Evolutionary conservation across 23 tunicate genomes (phyloP).

Genomic region (Ciona savignyi): DNA sequence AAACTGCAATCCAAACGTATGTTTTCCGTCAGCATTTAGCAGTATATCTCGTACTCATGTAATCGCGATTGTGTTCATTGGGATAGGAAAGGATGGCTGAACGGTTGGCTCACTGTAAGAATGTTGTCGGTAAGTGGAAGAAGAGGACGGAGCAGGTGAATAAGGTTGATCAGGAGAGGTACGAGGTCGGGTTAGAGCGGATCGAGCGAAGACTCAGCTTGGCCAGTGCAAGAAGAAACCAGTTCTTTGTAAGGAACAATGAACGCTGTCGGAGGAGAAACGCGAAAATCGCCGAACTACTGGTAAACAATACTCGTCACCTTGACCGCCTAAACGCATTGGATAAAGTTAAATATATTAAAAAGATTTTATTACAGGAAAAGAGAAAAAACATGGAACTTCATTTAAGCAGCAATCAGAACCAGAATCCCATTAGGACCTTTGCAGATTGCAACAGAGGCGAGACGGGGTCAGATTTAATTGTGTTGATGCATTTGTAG

Average conservation of each 20-base stretch:
- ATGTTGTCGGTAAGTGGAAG: conserved; percentile 14
- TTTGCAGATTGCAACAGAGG: neutral
- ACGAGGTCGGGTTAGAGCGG: conserved; percentile 2
- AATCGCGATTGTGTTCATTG: too few relatives aligned
- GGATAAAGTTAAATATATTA: too few relatives aligned
- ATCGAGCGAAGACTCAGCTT: conserved; percentile 5
- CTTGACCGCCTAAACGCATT: too few relatives aligned
- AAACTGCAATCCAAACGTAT: too few relatives aligned
- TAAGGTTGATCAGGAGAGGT: conserved; percentile 12
- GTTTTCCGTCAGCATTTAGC: too few relatives aligned
- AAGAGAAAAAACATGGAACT: neutral
- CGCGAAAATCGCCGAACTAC: conserved; percentile 15
- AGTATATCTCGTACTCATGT: too few relatives aligned
- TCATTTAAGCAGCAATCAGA: neutral
- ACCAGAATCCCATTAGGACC: neutral
- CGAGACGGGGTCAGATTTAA: neutral
- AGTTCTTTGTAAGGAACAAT: conserved; percentile 4
- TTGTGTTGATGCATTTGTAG: too few relatives aligned
- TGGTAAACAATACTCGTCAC: too few relatives aligned
- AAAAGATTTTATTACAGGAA: too few relatives aligned
- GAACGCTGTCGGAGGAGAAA: conserved; percentile 17
- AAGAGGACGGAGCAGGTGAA: conserved; percentile 5
- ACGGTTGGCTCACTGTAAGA: conserved; percentile 13
- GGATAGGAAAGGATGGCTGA: conserved; percentile 18
- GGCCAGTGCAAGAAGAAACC: conserved; percentile 16